Base-by-base conservation (phyloP, 2,888 invertebrate species). In the Panorpa germanica region DNA sequence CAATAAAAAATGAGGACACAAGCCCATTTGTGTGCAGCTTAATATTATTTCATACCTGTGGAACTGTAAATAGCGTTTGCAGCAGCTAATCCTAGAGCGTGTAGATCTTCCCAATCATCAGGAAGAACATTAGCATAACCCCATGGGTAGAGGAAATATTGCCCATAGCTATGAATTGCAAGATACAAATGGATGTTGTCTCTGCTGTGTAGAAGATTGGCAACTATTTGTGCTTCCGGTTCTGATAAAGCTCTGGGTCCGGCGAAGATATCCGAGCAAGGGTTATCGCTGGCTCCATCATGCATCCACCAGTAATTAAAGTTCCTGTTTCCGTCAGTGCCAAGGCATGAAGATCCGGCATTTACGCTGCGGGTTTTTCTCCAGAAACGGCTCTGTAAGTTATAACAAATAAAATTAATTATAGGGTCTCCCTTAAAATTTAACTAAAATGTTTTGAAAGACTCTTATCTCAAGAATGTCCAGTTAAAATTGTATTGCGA, bases 81-180 rank as follows among this genome's bases (percentile, higher is more conserved):
- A n/a, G n/a, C n/a, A n/a, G n/a, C n/a, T n/a, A n/a, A n/a, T n/a
- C n/a, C n/a, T n/a, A n/a, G n/a, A n/a, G n/a, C n/a, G n/a, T n/a
- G n/a, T n/a, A 59, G 42, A 27, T 50, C 48, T 5, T 47, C 44
- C 40, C 52, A 53, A 29, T 53, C 57, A 2, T 39, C 38, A 6
- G 64, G 61, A 25, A 59, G 40, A 10, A 25, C 34, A 4, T 51
- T 53, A 2, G 61, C 61, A 40, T 48, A 66, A 12, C 69, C 70
- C 57, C 63, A 73, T 3, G 68, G 71, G 40, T 68, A 70, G 2
- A 73, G 45, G 28, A 73, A 42, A 39, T 60, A 67, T 40, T 63
- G 62, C 14, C 76, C 77, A 39, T 69, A 70, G 6, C 77, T 71
- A 47, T 82, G 81, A 18, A 81, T 53, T 5, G 73, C 64, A 35